A percentile compares a stretch with the other conserved stretches of the same genome.
Conservation (phyloP, 2,888 invertebrate species). For the Herminia tarsipennalis region DNA sequence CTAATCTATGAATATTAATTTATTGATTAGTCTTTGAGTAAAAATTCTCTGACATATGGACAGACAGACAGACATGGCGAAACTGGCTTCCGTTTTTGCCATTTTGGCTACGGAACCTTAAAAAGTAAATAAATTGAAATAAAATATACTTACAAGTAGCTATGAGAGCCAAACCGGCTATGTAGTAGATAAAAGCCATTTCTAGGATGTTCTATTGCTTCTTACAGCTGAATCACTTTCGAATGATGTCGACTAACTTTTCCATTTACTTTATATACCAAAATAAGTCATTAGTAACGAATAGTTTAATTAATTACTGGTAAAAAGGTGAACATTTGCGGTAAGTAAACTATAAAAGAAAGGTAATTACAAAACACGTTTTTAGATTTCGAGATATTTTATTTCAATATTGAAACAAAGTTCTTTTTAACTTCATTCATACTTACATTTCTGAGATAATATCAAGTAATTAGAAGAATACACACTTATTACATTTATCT, state of each 20-base stretch:
- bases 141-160: conserved; percentile 46
- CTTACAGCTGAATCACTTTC: conserved; percentile 3
- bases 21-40: no score
- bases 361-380: conserved; percentile 28
- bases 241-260: conserved; percentile 26
- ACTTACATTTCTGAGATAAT: no score
- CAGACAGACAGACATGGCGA: neutral
- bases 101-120: neutral
- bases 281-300: conserved; percentile 10
- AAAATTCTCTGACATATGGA: no score
- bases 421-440: no score
- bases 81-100: no score
- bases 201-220: conserved; percentile 16
- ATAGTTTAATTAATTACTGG: neutral
- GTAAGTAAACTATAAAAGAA: conserved; percentile 30
- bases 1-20: no score
- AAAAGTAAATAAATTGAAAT: neutral
- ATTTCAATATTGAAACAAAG: conserved; percentile 24
- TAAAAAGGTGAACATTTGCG: conserved; percentile 20
- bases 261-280: conserved; percentile 44
- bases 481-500: no score
- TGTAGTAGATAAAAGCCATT: conserved; percentile 48
- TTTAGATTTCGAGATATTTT: conserved; percentile 23
- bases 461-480: no score
- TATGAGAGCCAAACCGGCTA: conserved; percentile 34